Base-by-base conservation (phyloP, 2,113 vertebrate species). In the Talpa occidentalis region DNA sequence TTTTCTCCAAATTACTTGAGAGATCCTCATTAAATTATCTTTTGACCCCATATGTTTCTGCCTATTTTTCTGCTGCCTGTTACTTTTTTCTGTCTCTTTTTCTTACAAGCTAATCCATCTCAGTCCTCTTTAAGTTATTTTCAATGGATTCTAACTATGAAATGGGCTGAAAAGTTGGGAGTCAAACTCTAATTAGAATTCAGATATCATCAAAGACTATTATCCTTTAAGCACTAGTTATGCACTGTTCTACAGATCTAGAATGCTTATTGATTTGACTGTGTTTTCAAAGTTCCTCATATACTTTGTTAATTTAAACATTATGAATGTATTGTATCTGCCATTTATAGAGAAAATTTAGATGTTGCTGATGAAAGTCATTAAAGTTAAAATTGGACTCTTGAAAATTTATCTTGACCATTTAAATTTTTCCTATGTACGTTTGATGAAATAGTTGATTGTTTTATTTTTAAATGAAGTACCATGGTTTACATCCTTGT, bases 21-120 rank as follows among this genome's bases (percentile, higher is more conserved):
- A 92, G 85, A 22, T 88, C 52, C 47, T 92, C 44, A 73, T 80
- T 91, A 78, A 82, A 19, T 64, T 69, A 77, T 85, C 73, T 84
- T 49, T 84, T 67, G 62, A 28, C 72, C 79, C 35, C 47, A 32
- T 80, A 72, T 94, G 54, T 11, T 90, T 66, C 64, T 73, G 16
- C 72, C 59, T 80, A 3, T 52, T 40, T 64, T n/a, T 92, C 64
- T 74, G 47, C 83, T 16, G 30, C 42, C 26, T 77, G 14, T 37
- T 56, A 42, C 32, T 62, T 83, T 78, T 60, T 6, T 24, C 54
- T 59, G 42, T 70, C 0, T 15, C 17, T 60, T 52, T 40, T 22
- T 21, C 64, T 94, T 56, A 6, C 26, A 81, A 26, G 24, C 8
- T n/a, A 77, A 62, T 84, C 42, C 21, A 59, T 44, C 54, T 92